phyloP scores from a whole-genome alignment of 1,140 invertebrate species.

The Calliphora vicina region DNA sequence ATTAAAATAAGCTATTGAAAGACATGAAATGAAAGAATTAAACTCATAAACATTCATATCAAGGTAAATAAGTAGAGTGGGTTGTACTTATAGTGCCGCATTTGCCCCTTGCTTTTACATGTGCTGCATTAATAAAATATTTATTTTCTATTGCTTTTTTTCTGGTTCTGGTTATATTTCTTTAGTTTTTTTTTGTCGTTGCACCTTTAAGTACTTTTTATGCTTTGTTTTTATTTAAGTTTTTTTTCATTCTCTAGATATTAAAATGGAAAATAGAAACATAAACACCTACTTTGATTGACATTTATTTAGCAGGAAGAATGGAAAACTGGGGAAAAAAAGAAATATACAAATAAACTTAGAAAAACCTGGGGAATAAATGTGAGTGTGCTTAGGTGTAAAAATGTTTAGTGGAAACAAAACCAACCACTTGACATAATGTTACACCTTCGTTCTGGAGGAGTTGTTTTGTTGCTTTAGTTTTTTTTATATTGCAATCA shows the following conservation, averaged over 20 bases:
- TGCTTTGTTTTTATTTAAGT: too few relatives aligned
- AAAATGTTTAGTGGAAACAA: not conserved
- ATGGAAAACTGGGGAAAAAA: not conserved
- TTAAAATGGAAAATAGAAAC: conserved; percentile 15
- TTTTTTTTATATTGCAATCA: not conserved
- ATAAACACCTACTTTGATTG: conserved; percentile 33
- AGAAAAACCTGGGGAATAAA: not conserved
- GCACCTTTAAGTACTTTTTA: not conserved
- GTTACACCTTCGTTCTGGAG: conserved; percentile 21
- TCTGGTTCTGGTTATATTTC: too few relatives aligned
- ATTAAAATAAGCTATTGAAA: conserved; percentile 31
- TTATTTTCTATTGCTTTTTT: not conserved
- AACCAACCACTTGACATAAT: conserved; percentile 29
- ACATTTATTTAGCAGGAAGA: not conserved
- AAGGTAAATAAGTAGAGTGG: not conserved
- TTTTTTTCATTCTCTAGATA: too few relatives aligned
- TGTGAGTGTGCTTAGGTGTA: too few relatives aligned
- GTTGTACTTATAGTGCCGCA: not conserved
- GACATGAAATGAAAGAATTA: not conserved
- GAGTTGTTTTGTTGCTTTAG: too few relatives aligned
- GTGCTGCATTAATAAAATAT: not conserved
- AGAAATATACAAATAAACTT: not conserved
- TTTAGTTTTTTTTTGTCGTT: not conserved
- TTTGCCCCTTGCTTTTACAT: too few relatives aligned
- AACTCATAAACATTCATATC: conserved; percentile 17